Evolutionary conservation across 2,113 vertebrate species (phyloP).

Genomic region (Galbula dea): DNA sequence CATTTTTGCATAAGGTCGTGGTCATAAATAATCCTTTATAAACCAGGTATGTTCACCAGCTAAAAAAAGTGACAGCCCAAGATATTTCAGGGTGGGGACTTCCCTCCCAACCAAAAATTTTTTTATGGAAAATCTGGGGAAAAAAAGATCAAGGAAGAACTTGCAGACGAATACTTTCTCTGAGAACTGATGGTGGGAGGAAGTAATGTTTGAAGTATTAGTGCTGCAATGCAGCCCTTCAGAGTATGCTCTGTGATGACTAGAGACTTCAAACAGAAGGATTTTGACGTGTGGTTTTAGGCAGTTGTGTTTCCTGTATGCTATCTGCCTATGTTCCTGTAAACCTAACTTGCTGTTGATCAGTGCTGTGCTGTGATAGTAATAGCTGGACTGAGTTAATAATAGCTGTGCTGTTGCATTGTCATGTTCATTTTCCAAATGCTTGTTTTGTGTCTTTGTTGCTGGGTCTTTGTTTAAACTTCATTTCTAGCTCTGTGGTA

Average conservation of each 20-base stretch:
- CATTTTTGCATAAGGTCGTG: background rate
- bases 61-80: background rate
- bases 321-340: background rate
- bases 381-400: no score
- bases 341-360: background rate
- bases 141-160: background rate
- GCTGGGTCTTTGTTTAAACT: background rate
- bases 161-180: background rate
- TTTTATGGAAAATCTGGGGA: background rate
- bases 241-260: background rate
- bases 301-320: background rate
- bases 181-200: background rate
- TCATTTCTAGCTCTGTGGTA: background rate
- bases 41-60: background rate
- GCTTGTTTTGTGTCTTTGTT: background rate
- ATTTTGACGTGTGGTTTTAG: background rate
- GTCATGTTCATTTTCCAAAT: background rate
- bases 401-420: background rate
- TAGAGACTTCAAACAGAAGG: constrained; percentile 3
- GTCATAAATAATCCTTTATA: background rate
- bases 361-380: background rate
- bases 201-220: background rate
- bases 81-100: background rate
- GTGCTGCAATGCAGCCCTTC: constrained; percentile 7
- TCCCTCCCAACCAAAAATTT: background rate